Evolutionary conservation across 2,113 vertebrate genomes (phyloP), one percentile per base, ranked within the genome.

Genomic region (Eurystomus gularis): DNA sequence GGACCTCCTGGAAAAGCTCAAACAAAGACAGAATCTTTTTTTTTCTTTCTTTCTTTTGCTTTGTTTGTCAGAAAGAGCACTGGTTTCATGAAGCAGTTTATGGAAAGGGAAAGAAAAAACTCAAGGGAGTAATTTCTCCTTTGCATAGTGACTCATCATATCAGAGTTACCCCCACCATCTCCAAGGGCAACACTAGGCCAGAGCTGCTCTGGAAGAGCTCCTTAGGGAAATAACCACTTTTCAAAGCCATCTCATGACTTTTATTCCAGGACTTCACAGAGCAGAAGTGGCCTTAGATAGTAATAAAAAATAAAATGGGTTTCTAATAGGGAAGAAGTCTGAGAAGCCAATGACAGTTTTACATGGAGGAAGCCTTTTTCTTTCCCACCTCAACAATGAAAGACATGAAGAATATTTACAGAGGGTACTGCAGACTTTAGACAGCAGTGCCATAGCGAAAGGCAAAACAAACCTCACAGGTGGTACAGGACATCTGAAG

Each of bases 111-210:
- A 87, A 40, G 24, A 86, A 57, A 86, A 85, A 83, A 37, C 96
- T 93, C 95, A 44, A 72, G 95, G 91, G 95, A 96, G 31, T 69
- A 18, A 88, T 96, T 94, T 91, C 81, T 95, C 52, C 78, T 87
- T 82, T 91, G 49, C 78, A 76, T 64, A 94, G 84, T 71, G 93
- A 95, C 82, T 96, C 86, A 93, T 94, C 77, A 52, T n/a, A 85
- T 80, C 78, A 29, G 15, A 88, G 93, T 82, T 82, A 93, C 82
- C 66, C 91, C 78, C 54, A 82, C 23, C 62, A 87, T 87, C 90
- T 90, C 82, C 66, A 91, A 80, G 85, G 82, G 91, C 87, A 96
- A 91, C 90, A 57, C 37, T 25, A 57, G 93, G 58, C 82, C 78
- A 82, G 54, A 79, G 70, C 79, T n/a, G 57, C 83, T 61, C 86